Percentiles rank a stretch among this genome's conserved stretches.
These are phyloP conservation scores for Catharus fuscescens DNA, from an alignment of 2,113 vertebrate genomes.

Conservation along the genomic window DNA sequence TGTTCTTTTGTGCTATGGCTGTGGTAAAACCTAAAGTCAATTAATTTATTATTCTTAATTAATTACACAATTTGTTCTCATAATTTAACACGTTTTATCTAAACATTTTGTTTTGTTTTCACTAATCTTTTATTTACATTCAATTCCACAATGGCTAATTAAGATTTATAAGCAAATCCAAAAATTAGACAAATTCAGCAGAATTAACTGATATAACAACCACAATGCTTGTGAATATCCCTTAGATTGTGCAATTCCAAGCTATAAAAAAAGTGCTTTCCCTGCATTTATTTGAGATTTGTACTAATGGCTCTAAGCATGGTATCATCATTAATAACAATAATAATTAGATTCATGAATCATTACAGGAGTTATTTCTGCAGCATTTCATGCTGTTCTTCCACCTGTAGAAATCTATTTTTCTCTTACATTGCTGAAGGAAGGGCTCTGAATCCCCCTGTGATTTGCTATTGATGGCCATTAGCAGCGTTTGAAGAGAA, in stretches of 20 bases:
- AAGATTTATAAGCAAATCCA: neutral
- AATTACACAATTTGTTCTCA: neutral
- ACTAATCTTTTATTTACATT: neutral
- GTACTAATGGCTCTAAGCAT: neutral
- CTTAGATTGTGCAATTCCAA: neutral
- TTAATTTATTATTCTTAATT: neutral
- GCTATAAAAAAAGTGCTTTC: neutral
- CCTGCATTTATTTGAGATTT: conserved; percentile 9
- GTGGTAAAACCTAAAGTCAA: neutral
- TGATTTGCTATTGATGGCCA: neutral
- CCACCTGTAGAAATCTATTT: neutral
- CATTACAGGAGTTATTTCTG: neutral
- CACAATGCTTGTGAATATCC: neutral
- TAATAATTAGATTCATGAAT: neutral
- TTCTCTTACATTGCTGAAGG: neutral
- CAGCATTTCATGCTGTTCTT: neutral
- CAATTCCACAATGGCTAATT: neutral
- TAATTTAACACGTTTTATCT: neutral
- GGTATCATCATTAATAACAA: neutral
- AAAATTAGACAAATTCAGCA: neutral
- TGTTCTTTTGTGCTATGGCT: neutral
- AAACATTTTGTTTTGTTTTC: neutral
- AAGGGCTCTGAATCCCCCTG: neutral
- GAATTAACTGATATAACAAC: neutral
- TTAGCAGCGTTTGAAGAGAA: neutral